Conservation (phyloP, 2,113 vertebrate genomes). For the Stercorarius parasiticus region DNA sequence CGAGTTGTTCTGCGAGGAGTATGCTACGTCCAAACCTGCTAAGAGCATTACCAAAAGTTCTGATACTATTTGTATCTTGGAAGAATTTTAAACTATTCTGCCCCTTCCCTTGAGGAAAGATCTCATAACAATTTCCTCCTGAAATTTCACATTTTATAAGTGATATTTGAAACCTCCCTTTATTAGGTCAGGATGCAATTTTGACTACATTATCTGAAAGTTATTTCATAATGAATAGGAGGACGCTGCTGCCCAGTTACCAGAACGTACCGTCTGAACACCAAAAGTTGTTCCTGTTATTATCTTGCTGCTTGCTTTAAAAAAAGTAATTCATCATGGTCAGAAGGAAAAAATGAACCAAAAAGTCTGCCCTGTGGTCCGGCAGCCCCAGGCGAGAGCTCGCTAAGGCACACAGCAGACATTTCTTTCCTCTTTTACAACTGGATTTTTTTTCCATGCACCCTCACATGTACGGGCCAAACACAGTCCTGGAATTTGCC, state of each 20-base stretch:
- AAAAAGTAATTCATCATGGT: background rate
- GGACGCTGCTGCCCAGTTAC: background rate
- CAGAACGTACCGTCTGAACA: background rate
- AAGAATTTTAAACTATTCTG: background rate
- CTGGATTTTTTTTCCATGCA: background rate
- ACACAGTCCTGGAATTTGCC: background rate
- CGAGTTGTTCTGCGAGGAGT: fast-evolving
- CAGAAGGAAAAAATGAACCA: background rate
- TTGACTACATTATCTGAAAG: background rate
- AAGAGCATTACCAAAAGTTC: background rate
- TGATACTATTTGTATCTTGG: background rate
- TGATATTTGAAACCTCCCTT: background rate
- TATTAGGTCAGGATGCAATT: background rate
- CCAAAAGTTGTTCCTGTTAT: background rate
- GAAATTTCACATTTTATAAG: background rate
- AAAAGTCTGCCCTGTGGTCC: background rate
- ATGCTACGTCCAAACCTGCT: background rate
- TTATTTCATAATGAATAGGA: background rate
- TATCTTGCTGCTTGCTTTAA: background rate
- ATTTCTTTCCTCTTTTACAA: background rate
- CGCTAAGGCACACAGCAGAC: background rate
- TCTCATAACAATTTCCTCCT: slow-evolving; percentile 1
- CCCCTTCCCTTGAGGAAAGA: slow-evolving; percentile 12
- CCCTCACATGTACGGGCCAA: background rate
- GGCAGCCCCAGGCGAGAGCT: background rate